A percentile compares a stretch with the other conserved stretches of the same genome.
phyloP scores from a whole-genome alignment of 53 echinoderm and acorn worm genomes.

The Glandiceps talaboti region DNA sequence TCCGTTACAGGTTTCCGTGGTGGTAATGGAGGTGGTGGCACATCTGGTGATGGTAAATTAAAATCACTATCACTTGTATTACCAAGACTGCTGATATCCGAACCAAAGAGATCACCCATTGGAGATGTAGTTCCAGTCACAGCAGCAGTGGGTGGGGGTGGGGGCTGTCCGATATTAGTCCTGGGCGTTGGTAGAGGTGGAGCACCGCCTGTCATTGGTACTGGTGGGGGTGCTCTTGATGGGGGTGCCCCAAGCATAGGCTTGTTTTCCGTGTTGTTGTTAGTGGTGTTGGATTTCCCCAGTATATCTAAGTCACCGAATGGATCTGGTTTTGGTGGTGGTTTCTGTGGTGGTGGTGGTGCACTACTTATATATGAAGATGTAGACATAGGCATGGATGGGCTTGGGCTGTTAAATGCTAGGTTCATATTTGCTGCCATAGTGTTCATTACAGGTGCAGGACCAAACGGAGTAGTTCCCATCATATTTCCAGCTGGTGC shows the following conservation, averaged over 20 bases:
- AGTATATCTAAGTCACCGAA: conserved; percentile 63
- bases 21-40: conserved; percentile 24
- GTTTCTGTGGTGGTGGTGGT: conserved; percentile 31
- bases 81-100: not conserved
- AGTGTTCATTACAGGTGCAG: not conserved
- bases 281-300: conserved; percentile 23
- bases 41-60: conserved; percentile 22
- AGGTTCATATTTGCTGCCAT: not conserved
- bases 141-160: conserved; percentile 15
- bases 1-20: not conserved
- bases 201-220: not conserved
- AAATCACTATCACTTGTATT: not conserved
- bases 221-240: not conserved
- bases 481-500: conserved; percentile 8
- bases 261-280: conserved; percentile 63
- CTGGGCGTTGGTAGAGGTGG: conserved; percentile 8
- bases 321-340: conserved; percentile 48
- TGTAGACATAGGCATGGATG: not conserved
- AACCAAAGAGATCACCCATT: not conserved
- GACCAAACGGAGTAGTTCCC: not conserved
- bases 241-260: conserved; percentile 31
- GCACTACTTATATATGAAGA: conserved; percentile 26
- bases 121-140: not conserved
- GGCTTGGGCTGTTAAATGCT: not conserved
- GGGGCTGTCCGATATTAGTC: not conserved